These are phyloP conservation scores for Phasianus colchicus DNA, from an alignment of 2,113 vertebrate genomes.

Conservation along the genomic window DNA sequence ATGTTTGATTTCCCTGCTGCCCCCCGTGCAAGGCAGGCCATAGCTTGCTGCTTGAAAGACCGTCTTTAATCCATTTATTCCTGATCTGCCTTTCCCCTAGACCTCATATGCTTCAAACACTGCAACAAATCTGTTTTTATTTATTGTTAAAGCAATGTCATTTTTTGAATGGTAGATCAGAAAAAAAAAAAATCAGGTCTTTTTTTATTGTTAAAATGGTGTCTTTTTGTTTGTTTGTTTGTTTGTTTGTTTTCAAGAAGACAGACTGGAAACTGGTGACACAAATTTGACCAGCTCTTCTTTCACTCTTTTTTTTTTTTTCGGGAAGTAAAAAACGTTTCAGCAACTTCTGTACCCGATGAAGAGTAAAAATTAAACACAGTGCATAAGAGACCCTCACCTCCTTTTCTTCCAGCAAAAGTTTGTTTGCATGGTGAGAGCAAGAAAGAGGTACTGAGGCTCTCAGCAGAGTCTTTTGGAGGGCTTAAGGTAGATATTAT, in stretches of 20 bases:
- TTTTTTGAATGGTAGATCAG: neutral
- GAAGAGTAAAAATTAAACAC: neutral
- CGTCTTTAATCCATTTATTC: constrained; percentile 30
- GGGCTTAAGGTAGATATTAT: neutral
- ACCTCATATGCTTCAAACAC: neutral
- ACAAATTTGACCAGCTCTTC: neutral
- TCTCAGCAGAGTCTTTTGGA: neutral
- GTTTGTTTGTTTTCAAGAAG: neutral
- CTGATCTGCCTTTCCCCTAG: neutral
- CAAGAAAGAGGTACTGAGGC: neutral
- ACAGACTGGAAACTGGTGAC: neutral
- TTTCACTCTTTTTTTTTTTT: neutral
- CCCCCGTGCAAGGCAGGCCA: neutral
- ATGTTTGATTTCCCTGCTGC: neutral
- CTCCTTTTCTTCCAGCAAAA: neutral
- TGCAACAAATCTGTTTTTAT: neutral
- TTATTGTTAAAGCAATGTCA: neutral
- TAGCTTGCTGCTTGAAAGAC: neutral
- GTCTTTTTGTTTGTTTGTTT: constrained; percentile 17
- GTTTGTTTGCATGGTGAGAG: neutral
- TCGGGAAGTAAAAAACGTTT: neutral
- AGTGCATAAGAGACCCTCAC: neutral
- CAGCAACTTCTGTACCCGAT: neutral
- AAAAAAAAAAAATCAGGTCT: neutral
- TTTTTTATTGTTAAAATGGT: neutral